Percentiles rank a stretch among this genome's conserved stretches.
Conservation (phyloP, 1,140 invertebrate genomes). For the Monochamus saltuarius region DNA sequence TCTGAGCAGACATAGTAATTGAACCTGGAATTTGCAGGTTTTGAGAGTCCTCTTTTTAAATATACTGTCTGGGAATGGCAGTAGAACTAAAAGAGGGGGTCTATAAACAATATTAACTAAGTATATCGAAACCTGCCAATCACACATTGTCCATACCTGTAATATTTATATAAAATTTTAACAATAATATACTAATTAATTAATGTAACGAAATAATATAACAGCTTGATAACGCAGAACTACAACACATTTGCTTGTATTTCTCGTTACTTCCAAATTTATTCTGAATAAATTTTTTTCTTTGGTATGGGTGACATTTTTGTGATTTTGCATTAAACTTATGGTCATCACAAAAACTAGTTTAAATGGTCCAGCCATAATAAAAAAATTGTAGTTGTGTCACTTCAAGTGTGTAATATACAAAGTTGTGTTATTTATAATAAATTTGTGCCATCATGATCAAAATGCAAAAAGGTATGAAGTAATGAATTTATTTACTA, state of each 20-base stretch:
- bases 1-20: not conserved
- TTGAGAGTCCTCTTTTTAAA: constrained; percentile 1
- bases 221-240: constrained; percentile 34
- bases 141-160: constrained; percentile 39
- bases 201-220: constrained; percentile 36
- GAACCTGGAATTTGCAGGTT: not conserved
- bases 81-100: constrained; percentile 24
- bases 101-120: not conserved
- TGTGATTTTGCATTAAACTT: constrained; percentile 15
- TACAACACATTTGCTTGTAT: constrained; percentile 19
- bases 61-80: constrained; percentile 36
- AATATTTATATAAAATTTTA: constrained; percentile 50
- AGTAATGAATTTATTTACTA: constrained; percentile 13
- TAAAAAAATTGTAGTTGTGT: constrained; percentile 21
- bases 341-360: constrained; percentile 18
- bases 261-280: constrained; percentile 20
- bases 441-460: constrained; percentile 29
- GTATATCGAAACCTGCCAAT: constrained; percentile 8
- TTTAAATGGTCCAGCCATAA: constrained; percentile 32
- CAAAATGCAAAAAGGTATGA: constrained; percentile 25
- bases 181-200: constrained; percentile 46
- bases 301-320: constrained; percentile 48
- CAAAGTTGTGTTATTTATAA: constrained; percentile 21
- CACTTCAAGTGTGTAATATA: constrained; percentile 13
- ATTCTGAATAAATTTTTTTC: constrained; percentile 20